Conservation (phyloP, 2,113 vertebrate genomes). For the Gadus macrocephalus region DNA sequence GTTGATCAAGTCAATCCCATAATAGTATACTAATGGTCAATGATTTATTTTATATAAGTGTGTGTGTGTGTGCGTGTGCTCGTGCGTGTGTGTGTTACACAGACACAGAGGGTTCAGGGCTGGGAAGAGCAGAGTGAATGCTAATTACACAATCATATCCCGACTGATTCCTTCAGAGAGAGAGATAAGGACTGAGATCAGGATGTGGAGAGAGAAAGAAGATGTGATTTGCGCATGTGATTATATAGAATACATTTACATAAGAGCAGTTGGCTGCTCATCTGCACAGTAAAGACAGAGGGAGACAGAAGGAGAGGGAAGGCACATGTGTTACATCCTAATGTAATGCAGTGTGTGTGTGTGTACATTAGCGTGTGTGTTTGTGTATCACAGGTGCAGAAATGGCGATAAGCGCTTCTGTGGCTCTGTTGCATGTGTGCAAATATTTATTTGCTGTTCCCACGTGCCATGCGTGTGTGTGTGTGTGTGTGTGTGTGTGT, state of each 20-base stretch:
- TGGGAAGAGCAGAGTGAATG: conserved; percentile 59
- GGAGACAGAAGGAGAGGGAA: conserved; percentile 6
- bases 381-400: conserved; percentile 40
- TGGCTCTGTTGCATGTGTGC: conserved; percentile 8
- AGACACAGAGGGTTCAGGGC: conserved; percentile 43
- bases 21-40: too few relatives aligned
- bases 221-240: too few relatives aligned
- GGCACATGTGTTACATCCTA: background rate
- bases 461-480: background rate
- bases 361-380: background rate
- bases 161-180: conserved; percentile 49
- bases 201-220: too few relatives aligned
- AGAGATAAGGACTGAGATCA: conserved; percentile 3
- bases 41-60: background rate
- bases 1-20: background rate
- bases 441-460: conserved; percentile 11
- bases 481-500: background rate
- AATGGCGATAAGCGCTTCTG: conserved; percentile 24
- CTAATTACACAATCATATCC: conserved; percentile 64
- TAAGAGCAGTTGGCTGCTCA: background rate
- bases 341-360: conserved; percentile 3
- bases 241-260: too few relatives aligned
- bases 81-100: conserved; percentile 17
- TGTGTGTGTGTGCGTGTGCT: background rate
- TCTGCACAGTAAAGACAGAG: background rate